phyloP scores from a whole-genome alignment of 2,888 invertebrate species.

The Periphyllus acericola region DNA sequence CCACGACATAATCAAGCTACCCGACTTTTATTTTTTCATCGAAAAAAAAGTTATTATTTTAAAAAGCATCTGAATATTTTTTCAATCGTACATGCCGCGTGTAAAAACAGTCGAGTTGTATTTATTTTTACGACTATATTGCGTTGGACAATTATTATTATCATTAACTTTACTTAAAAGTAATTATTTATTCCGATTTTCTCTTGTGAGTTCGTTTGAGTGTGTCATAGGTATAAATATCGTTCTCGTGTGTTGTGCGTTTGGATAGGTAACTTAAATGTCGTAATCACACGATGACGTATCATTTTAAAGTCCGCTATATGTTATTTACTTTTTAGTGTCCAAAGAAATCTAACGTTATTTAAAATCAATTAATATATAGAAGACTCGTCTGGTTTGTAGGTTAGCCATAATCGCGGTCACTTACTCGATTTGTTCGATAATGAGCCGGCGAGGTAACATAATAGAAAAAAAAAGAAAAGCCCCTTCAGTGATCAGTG shows the following conservation, averaged over 20 bases:
- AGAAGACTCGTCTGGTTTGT: conserved; percentile 44
- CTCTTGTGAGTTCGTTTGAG: neutral
- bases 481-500: conserved; percentile 41
- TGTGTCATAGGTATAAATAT: neutral
- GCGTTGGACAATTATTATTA: neutral
- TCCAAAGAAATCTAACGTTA: conserved; percentile 43
- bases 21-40: neutral
- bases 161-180: conserved; percentile 16
- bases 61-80: no score
- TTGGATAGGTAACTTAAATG: neutral
- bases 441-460: conserved; percentile 39
- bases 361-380: conserved; percentile 37
- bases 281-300: neutral
- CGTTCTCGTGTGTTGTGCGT: neutral
- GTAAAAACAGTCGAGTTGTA: neutral
- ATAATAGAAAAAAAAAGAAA: conserved; percentile 48
- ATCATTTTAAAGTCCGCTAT: neutral
- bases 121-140: neutral
- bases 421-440: conserved; percentile 47
- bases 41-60: no score
- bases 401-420: conserved; percentile 24
- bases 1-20: neutral
- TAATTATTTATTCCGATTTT: conserved; percentile 7
- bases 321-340: neutral
- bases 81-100: neutral